phyloP scores from a whole-genome alignment of 2,113 vertebrate species.

The Calidris pygmaea region DNA sequence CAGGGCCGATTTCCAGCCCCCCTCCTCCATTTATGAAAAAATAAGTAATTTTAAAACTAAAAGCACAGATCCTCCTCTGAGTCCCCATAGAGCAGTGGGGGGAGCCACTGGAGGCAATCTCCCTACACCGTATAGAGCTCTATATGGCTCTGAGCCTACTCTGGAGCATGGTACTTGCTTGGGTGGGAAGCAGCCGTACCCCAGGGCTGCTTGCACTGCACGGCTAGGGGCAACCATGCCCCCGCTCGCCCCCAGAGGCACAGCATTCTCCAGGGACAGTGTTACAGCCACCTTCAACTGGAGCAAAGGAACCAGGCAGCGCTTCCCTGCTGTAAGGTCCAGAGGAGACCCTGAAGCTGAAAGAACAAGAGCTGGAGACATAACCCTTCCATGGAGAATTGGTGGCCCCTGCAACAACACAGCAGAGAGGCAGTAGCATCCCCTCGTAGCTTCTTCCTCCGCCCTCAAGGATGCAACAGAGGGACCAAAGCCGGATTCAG shows the following conservation, averaged over 20 bases:
- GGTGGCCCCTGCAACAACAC: neutral
- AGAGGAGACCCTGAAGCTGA: neutral
- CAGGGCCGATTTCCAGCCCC: neutral
- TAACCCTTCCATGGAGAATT: neutral
- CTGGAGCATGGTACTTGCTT: neutral
- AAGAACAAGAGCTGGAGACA: neutral
- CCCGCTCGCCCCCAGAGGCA: neutral
- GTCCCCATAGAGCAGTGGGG: accelerated
- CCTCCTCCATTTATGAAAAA: neutral
- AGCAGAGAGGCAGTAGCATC: neutral
- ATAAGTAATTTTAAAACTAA: neutral
- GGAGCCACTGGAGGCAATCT: neutral
- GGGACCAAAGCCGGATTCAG: neutral
- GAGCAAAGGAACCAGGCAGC: neutral
- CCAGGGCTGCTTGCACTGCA: neutral
- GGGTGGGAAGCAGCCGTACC: neutral
- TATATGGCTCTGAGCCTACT: neutral
- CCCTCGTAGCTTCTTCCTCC: neutral
- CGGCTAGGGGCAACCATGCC: too few relatives aligned
- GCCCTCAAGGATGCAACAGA: neutral
- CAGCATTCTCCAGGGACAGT: neutral
- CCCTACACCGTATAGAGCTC: accelerated
- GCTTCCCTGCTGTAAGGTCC: neutral
- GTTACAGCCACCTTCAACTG: accelerated
- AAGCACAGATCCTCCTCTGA: neutral